phyloP scores from a whole-genome alignment of 2,113 vertebrate genomes.

The Podarcis muralis region DNA sequence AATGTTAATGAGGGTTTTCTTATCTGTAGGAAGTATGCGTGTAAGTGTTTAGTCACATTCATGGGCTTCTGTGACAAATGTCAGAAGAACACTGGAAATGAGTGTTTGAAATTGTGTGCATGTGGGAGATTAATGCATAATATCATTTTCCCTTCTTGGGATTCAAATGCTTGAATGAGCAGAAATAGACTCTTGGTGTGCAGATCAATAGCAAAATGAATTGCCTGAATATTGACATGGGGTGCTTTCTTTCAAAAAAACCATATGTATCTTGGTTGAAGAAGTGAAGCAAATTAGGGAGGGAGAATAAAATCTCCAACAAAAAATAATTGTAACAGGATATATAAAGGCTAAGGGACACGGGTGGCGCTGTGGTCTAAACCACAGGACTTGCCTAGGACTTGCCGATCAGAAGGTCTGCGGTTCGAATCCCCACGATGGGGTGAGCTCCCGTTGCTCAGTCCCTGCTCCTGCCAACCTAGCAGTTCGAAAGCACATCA shows the following conservation, averaged over 20 bases:
- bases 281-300: background rate
- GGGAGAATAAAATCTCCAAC: background rate
- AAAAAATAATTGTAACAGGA: background rate
- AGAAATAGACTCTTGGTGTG: background rate
- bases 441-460: too few relatives aligned
- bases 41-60: background rate
- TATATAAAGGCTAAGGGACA: background rate
- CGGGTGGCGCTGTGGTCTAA: too few relatives aligned
- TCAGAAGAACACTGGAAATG: background rate
- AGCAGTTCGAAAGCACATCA: too few relatives aligned
- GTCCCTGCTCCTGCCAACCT: too few relatives aligned
- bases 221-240: background rate
- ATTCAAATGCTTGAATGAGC: background rate
- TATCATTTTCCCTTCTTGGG: background rate
- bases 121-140: background rate
- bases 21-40: background rate
- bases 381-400: too few relatives aligned
- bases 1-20: constrained; percentile 23
- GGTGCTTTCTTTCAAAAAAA: background rate
- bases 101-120: background rate
- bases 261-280: background rate
- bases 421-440: accelerated
- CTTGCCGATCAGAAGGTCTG: too few relatives aligned
- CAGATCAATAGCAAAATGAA: background rate
- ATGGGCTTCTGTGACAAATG: background rate